These are phyloP conservation scores for Chromobotia macracanthus DNA, from an alignment of 2,797 vertebrate genomes.

Conservation along the genomic window DNA sequence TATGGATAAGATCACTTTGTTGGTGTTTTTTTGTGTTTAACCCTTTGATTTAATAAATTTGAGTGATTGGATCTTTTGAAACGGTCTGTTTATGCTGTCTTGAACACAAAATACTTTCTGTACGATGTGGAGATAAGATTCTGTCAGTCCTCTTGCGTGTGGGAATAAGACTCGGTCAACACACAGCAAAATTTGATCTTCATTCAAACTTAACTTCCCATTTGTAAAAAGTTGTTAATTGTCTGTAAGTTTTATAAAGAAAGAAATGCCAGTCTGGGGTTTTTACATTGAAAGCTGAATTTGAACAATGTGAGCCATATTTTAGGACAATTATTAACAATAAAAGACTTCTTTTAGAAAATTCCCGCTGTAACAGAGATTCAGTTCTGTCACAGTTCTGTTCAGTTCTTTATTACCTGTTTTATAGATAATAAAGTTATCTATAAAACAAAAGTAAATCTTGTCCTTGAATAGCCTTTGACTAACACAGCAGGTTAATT, in stretches of 20 bases:
- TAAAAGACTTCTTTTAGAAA: too few species aligned
- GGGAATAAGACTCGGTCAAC: slow-evolving; percentile 20
- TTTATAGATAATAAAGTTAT: background rate
- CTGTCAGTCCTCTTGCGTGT: slow-evolving; percentile 15
- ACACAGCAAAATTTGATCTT: slow-evolving; percentile 12
- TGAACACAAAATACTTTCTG: slow-evolving; percentile 23
- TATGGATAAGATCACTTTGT: slow-evolving; percentile 8
- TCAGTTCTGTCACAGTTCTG: background rate
- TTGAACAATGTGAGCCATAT: background rate
- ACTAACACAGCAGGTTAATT: background rate
- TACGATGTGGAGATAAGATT: slow-evolving; percentile 12
- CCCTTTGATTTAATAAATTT: background rate
- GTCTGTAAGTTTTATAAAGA: background rate
- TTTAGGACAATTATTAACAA: background rate
- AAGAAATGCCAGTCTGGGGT: background rate
- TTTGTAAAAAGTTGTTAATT: slow-evolving; percentile 18
- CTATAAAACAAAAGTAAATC: background rate
- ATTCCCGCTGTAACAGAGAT: too few species aligned
- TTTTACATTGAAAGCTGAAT: background rate
- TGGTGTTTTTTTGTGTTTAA: slow-evolving; percentile 2
- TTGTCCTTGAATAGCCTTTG: background rate
- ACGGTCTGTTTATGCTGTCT: background rate
- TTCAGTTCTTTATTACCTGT: too few species aligned
- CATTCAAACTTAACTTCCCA: slow-evolving; percentile 7
- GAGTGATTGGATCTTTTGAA: slow-evolving; percentile 10